Evolutionary conservation across 2,888 invertebrate genomes (phyloP).

Genomic region (Lochmaea capreae): DNA sequence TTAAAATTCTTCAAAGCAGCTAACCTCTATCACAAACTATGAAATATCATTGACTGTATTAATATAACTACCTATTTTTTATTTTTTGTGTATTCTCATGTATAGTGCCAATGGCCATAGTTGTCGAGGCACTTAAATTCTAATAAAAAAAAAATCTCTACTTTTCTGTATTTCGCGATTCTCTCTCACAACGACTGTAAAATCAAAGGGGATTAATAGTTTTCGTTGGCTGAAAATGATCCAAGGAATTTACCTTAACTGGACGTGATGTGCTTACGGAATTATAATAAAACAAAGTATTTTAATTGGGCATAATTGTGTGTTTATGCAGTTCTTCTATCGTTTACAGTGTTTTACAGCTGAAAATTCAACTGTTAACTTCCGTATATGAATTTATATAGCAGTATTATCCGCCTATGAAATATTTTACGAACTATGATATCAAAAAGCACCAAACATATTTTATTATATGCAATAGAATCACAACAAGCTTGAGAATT

Average conservation of each 20-base stretch:
- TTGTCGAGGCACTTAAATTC: too few species aligned
- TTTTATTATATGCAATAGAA: slow-evolving; percentile 26
- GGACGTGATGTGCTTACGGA: background rate
- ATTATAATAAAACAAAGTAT: background rate
- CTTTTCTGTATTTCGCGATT: background rate
- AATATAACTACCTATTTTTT: too few species aligned
- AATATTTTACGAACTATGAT: slow-evolving; percentile 22
- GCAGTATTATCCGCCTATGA: background rate
- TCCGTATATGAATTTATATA: background rate
- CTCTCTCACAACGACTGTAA: background rate
- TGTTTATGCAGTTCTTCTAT: background rate
- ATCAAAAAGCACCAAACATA: slow-evolving; percentile 3
- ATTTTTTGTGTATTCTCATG: too few species aligned
- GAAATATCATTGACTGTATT: too few species aligned
- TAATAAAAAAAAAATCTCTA: too few species aligned
- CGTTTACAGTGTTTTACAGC: background rate
- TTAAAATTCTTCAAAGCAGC: too few species aligned
- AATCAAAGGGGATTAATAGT: too few species aligned
- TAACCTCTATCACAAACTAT: too few species aligned
- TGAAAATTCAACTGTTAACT: background rate
- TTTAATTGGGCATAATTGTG: background rate
- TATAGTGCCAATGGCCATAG: too few species aligned
- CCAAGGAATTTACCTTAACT: background rate
- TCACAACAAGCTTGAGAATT: slow-evolving; percentile 27
- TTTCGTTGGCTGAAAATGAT: too few species aligned